Conservation (phyloP, 2,888 invertebrate genomes). For the Oscheius sp. region DNA sequence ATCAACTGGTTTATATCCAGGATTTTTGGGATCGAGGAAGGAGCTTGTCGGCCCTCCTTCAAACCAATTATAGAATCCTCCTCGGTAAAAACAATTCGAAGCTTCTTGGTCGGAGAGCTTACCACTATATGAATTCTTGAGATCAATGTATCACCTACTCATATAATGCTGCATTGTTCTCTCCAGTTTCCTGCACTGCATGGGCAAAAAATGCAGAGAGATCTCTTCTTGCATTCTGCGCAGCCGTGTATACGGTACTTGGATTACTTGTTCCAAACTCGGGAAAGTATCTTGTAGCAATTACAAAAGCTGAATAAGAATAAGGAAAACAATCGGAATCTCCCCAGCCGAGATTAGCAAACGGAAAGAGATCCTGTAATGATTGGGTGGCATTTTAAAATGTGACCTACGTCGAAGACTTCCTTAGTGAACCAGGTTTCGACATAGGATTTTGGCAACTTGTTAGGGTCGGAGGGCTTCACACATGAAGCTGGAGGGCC, state of each 20-base stretch:
- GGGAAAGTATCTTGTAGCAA: slow-evolving; percentile 64
- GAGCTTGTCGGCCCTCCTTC: slow-evolving; percentile 56
- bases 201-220: slow-evolving; percentile 65
- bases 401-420: slow-evolving; percentile 48
- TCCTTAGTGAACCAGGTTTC: slow-evolving; percentile 61
- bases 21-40: slow-evolving; percentile 51
- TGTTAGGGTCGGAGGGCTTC: slow-evolving; percentile 58
- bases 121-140: background rate
- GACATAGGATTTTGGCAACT: slow-evolving; percentile 45
- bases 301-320: slow-evolving; percentile 62
- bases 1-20: slow-evolving; percentile 56
- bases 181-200: slow-evolving; percentile 65
- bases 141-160: slow-evolving; percentile 34
- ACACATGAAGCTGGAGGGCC: slow-evolving; percentile 52
- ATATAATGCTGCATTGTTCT: slow-evolving; percentile 61
- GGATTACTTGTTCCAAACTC: slow-evolving; percentile 56
- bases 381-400: background rate
- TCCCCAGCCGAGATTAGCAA: slow-evolving; percentile 66
- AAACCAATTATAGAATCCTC: slow-evolving; percentile 68
- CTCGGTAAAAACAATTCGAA: slow-evolving; percentile 63
- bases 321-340: slow-evolving; percentile 61
- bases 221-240: slow-evolving; percentile 57
- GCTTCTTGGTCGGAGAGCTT: slow-evolving; percentile 42
- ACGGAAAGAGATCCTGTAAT: slow-evolving; percentile 60
- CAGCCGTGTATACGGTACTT: slow-evolving; percentile 53